Evolutionary conservation across 2,888 invertebrate species (phyloP).

Genomic region (Thyatira batis): DNA sequence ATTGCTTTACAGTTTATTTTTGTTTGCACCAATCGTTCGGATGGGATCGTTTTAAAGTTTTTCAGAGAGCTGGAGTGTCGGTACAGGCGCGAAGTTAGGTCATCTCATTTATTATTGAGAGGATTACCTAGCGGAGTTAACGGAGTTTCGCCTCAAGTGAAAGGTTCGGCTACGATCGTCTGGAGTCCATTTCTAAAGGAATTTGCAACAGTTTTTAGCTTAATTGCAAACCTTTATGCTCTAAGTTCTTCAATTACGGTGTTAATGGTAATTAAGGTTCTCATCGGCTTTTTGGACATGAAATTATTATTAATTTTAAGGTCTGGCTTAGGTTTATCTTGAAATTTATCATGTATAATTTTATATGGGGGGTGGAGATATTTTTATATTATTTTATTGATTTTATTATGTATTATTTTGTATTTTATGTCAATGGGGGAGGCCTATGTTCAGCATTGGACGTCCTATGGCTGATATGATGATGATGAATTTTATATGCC

Average conservation of each 20-base stretch:
- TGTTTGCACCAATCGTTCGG: constrained; percentile 25
- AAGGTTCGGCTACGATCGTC: constrained; percentile 23
- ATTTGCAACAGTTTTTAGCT: constrained; percentile 19
- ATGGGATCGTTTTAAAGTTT: constrained; percentile 58
- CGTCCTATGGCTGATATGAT: no score
- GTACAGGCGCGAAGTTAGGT: constrained; percentile 73
- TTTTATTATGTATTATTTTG: no score
- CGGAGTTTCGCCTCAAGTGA: constrained; percentile 18
- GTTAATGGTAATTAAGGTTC: background rate
- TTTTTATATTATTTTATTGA: no score
- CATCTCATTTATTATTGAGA: constrained; percentile 80
- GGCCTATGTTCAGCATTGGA: no score
- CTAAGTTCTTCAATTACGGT: background rate
- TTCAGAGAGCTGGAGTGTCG: constrained; percentile 64
- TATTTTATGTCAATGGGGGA: no score
- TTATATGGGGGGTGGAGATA: no score
- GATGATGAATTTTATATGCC: no score
- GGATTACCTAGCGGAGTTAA: constrained; percentile 60
- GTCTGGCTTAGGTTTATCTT: no score
- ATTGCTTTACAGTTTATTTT: constrained; percentile 33
- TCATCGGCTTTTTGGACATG: background rate
- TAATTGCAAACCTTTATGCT: constrained; percentile 19
- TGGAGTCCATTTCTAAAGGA: constrained; percentile 21
- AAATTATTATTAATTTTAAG: no score
- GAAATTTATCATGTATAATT: no score